These are phyloP conservation scores for Silvanus unidentatus DNA, from an alignment of 2,888 invertebrate genomes.

Conservation along the genomic window DNA sequence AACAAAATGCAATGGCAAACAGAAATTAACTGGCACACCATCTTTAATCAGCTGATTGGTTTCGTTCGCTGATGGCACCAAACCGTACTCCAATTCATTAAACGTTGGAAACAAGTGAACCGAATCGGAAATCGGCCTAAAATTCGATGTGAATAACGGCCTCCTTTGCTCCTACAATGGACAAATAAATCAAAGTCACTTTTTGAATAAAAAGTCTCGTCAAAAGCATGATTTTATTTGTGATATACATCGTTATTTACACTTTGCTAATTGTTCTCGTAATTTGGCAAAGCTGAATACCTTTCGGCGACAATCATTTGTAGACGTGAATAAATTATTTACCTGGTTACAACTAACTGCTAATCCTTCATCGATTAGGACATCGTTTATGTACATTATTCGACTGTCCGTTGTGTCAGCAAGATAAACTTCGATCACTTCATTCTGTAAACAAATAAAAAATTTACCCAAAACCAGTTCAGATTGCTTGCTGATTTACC, in stretches of 20 bases:
- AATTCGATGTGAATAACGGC: not conserved
- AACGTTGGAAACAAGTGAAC: conserved; percentile 52
- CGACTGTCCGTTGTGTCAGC: conserved; percentile 50
- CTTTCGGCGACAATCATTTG: no score
- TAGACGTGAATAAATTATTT: no score
- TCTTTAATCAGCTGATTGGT: conserved; percentile 20
- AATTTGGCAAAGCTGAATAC: no score
- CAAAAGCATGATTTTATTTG: no score
- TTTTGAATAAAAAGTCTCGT: no score
- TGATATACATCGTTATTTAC: no score
- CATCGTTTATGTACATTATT: conserved; percentile 47
- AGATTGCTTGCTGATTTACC: conserved; percentile 17
- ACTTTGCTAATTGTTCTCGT: no score
- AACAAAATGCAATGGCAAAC: conserved; percentile 24
- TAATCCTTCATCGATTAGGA: conserved; percentile 48
- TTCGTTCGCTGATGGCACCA: conserved; percentile 32
- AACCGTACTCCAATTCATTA: conserved; percentile 50
- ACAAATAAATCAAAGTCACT: not conserved
- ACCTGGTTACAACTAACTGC: conserved; percentile 41
- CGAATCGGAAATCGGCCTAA: conserved; percentile 31
- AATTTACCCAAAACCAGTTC: conserved; percentile 1
- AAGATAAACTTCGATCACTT: conserved; percentile 42
- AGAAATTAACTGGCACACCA: conserved; percentile 23
- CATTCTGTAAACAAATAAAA: conserved; percentile 15
- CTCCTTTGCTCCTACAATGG: not conserved